These are phyloP conservation scores for Ginglymostoma cirratum DNA, from an alignment of 2,113 vertebrate genomes.

Conservation along the genomic window DNA sequence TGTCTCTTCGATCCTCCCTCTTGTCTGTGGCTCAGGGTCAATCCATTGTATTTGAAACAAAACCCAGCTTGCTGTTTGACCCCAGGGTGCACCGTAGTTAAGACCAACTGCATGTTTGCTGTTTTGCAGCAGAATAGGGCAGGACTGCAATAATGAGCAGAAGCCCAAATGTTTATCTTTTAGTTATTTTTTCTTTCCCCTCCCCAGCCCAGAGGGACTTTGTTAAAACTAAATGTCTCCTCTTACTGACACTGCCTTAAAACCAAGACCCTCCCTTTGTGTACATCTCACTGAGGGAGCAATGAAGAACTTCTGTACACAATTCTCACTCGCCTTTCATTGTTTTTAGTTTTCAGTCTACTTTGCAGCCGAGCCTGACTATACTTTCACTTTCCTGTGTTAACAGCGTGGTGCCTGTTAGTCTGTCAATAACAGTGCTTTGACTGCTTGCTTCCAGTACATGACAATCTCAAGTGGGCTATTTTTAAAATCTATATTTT, in stretches of 20 bases:
- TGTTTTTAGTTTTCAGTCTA: not conserved
- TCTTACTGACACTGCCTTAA: not conserved
- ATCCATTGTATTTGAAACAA: not conserved
- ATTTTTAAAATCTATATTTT: constrained; percentile 33
- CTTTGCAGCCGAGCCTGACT: not conserved
- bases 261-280: not conserved
- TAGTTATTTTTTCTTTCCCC: not conserved
- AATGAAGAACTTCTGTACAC: not conserved
- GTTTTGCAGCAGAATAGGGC: not conserved
- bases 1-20: not conserved
- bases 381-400: not conserved
- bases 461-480: constrained; percentile 6
- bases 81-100: not conserved
- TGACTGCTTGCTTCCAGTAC: not conserved
- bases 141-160: not conserved
- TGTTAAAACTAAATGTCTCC: not conserved
- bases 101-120: not conserved
- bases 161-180: too few relatives aligned
- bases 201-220: not conserved
- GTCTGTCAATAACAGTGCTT: not conserved
- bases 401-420: not conserved
- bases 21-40: not conserved
- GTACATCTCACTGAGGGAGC: not conserved
- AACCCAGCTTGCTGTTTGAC: not conserved
- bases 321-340: too few relatives aligned